Evolutionary conservation across 30 jellyfish, hydroid and myxozoan genomes (phyloP), one percentile per base, ranked within the genome.

Genomic region (Hydractinia echinata): DNA sequence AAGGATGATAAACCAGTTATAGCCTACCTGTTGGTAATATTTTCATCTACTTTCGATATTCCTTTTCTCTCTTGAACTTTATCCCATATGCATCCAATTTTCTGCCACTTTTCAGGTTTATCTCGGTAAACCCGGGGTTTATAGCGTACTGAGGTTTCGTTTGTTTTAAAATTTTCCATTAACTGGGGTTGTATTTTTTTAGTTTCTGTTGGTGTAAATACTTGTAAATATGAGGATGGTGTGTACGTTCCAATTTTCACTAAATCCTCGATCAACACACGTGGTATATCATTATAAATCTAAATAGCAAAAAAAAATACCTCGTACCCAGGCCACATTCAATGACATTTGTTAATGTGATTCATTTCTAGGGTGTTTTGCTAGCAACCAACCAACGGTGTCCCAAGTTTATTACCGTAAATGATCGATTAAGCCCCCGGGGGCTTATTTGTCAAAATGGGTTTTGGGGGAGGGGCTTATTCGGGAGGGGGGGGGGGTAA

Each of bases 61-160:
- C 74, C 19, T n/a, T 71, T 71, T 20, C 81, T 48, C 10, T 71
- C 81, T 71, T 71, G 81, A 13, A 52, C 18, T 71, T 71, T 71
- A 15, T 71, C 81, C 81, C 81, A 71, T 0, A 71, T 52, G 53
- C 81, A 71, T 19, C 81, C 81, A 71, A 71, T 50, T 20, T 55
- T 52, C n/a, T 71, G 81, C 81, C 81, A 71, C 18, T 5, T 13
- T 52, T 71, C 81, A 19, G 81, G 81, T 20, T 52, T 71, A n/a
- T 71, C 74, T n/a, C 39, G 19, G 39, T 64, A 64, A 64, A 64
- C 74, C 39, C 39, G 19, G 19, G 74, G 74, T 13, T 64, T 64
- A 51, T 64, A 64, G 39, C 74, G 74, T n/a, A 64, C 74, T 13
- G 74, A 64, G 19, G 74, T 64, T n/a, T 64, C 39, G 16, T 64